These are phyloP conservation scores for Operophtera brumata DNA, from an alignment of 2,888 invertebrate species.

Conservation along the genomic window DNA sequence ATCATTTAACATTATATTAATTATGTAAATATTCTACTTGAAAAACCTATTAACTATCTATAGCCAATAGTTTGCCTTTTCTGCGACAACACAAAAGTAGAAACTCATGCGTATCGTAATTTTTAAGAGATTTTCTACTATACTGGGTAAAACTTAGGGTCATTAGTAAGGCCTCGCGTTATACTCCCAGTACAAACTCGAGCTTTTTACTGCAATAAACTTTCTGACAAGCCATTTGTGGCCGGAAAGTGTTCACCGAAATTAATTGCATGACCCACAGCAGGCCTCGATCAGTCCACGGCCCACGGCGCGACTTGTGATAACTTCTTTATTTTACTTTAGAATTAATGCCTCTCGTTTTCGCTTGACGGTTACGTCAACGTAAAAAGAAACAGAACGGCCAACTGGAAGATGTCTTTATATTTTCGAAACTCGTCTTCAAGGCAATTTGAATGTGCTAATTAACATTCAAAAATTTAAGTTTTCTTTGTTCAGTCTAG, in stretches of 20 bases:
- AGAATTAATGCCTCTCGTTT: conserved; percentile 42
- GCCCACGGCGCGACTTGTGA: conserved; percentile 45
- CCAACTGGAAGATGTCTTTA: conserved; percentile 34
- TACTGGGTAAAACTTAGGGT: conserved; percentile 65
- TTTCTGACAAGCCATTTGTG: conserved; percentile 75
- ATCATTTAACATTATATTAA: not conserved
- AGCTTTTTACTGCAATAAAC: conserved; percentile 76
- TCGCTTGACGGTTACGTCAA: conserved; percentile 29
- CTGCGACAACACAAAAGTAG: no score
- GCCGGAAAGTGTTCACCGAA: conserved; percentile 66
- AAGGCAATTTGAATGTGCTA: conserved; percentile 50
- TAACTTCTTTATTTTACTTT: conserved; percentile 59
- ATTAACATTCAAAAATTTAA: conserved; percentile 59
- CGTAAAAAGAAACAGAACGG: conserved; percentile 35
- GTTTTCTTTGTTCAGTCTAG: conserved; percentile 65
- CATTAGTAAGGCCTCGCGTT: conserved; percentile 71
- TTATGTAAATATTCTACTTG: not conserved
- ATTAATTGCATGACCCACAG: conserved; percentile 70
- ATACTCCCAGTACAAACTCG: conserved; percentile 50
- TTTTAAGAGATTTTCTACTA: conserved; percentile 29
- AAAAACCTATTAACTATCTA: not conserved
- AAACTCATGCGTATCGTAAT: no score
- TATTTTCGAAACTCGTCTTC: conserved; percentile 42
- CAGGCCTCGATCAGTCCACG: conserved; percentile 52
- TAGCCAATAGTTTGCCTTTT: no score